Conservation (phyloP, 1,140 invertebrate species). For the Papilio xuthus region DNA sequence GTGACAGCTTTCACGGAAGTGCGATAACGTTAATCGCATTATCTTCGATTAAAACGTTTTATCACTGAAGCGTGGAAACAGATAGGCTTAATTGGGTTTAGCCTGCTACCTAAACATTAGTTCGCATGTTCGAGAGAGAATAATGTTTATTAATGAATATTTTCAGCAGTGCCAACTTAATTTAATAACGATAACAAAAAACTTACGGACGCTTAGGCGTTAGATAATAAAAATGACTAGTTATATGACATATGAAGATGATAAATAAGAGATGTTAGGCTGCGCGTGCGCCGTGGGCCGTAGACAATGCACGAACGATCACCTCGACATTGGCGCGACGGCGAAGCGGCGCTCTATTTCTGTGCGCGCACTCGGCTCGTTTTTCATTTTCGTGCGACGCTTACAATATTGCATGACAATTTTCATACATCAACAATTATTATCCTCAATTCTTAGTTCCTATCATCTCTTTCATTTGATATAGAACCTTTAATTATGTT, state of each 20-base stretch:
- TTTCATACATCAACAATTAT: constrained; percentile 25
- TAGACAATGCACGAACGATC: constrained; percentile 57
- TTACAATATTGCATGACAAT: constrained; percentile 1
- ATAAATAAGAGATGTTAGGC: constrained; percentile 32
- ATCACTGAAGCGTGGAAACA: background rate
- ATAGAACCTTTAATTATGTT: background rate
- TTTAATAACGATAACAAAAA: too few species aligned
- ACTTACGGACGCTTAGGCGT: too few species aligned
- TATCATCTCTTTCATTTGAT: background rate
- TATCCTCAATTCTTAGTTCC: background rate
- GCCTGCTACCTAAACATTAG: background rate
- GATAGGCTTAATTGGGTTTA: background rate
- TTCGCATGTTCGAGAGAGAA: background rate
- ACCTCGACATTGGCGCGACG: constrained; percentile 68
- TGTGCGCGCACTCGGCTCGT: constrained; percentile 52
- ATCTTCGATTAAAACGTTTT: background rate
- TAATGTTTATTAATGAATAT: too few species aligned
- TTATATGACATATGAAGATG: background rate
- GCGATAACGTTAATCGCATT: background rate
- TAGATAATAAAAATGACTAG: constrained; percentile 6
- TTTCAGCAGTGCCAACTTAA: too few species aligned
- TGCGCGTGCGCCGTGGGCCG: constrained; percentile 25
- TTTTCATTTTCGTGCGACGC: constrained; percentile 56
- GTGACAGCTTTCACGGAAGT: constrained; percentile 1
- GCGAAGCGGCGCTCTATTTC: constrained; percentile 59